Evolutionary conservation across 1,140 invertebrate genomes (phyloP).

Genomic region (Eriosoma lanigerum): DNA sequence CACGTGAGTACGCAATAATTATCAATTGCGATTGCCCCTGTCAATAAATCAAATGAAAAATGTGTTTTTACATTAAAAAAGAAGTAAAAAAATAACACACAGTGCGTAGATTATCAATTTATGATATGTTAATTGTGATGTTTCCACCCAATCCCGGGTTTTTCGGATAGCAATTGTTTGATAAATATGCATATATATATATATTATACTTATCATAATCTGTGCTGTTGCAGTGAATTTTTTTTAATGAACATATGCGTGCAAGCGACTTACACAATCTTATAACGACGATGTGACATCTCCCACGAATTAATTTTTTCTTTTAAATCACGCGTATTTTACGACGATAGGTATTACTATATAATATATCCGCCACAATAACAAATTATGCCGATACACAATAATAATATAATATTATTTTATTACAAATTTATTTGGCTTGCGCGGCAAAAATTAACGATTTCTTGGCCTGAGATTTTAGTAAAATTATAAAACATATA

Average conservation of each 20-base stretch:
- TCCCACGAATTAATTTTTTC: slow-evolving; percentile 32
- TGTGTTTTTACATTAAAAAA: background rate
- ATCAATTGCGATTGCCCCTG: background rate
- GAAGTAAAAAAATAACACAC: background rate
- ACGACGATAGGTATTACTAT: too few relatives aligned
- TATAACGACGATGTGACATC: background rate
- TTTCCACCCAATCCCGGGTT: background rate
- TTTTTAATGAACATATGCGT: background rate
- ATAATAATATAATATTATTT: too few relatives aligned
- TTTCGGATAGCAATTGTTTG: background rate
- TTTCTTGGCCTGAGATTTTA: too few relatives aligned
- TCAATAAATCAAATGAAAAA: background rate
- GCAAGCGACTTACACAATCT: background rate
- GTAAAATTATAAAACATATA: too few relatives aligned
- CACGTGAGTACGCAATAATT: background rate
- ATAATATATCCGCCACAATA: background rate
- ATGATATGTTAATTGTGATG: background rate
- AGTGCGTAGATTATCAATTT: background rate
- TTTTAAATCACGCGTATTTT: background rate
- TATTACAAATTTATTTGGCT: too few relatives aligned
- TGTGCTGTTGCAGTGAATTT: too few relatives aligned
- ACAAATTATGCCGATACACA: background rate
- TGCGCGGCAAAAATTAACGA: too few relatives aligned
- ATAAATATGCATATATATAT: background rate
- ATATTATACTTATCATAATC: too few relatives aligned